phyloP scores from a whole-genome alignment of 2,888 invertebrate genomes.

The Cataglyphis altisquamis region DNA sequence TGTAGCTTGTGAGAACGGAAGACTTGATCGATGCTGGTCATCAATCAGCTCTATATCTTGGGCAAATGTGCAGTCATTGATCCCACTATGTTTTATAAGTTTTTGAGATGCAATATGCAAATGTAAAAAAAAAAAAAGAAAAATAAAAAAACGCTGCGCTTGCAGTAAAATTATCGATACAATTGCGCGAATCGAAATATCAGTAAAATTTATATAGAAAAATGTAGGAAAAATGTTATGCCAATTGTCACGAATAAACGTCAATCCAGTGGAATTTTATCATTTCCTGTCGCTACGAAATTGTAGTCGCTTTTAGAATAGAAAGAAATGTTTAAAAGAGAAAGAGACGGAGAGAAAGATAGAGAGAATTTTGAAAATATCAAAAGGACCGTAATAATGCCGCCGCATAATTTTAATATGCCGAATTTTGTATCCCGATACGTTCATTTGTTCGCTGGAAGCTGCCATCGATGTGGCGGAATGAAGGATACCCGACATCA shows the following conservation, averaged over 20 bases:
- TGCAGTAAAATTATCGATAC: neutral
- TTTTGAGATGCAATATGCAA: neutral
- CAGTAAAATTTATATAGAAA: neutral
- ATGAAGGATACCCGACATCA: conserved; percentile 49
- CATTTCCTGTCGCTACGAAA: neutral
- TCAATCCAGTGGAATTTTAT: neutral
- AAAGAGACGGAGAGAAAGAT: neutral
- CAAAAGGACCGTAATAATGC: neutral
- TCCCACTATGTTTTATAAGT: neutral
- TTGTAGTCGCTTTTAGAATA: neutral
- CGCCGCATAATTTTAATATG: conserved; percentile 4
- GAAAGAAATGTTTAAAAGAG: neutral
- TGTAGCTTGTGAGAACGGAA: conserved; percentile 62
- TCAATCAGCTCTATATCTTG: conserved; percentile 71
- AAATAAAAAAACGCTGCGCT: neutral
- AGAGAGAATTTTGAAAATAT: neutral
- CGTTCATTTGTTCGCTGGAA: conserved; percentile 48
- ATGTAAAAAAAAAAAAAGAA: neutral
- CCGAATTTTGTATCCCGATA: conserved; percentile 48
- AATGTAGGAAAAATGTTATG: neutral
- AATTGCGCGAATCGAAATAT: neutral
- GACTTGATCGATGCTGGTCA: conserved; percentile 76
- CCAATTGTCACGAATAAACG: neutral
- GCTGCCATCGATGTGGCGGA: conserved; percentile 46
- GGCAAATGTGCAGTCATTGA: conserved; percentile 46